Percentiles rank a stretch among this genome's conserved stretches.
These are phyloP conservation scores for Drosophila jambulina DNA, from an alignment of 1,140 invertebrate genomes.

Conservation along the genomic window DNA sequence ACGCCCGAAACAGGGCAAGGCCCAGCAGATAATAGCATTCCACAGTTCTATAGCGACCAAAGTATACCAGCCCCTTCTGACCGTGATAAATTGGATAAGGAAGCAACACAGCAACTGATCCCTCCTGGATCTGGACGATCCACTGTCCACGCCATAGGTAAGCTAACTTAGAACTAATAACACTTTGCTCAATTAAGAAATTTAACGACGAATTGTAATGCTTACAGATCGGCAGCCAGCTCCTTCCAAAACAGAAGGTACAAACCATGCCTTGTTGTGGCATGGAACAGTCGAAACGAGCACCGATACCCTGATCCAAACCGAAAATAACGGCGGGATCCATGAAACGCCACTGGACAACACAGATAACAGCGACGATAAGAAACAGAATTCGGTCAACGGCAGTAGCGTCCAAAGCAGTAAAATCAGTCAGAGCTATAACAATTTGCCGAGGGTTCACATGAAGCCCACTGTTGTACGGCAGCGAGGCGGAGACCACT, in stretches of 20 bases:
- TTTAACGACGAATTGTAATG: not conserved
- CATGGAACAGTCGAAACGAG: constrained; percentile 84
- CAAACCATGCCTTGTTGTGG: constrained; percentile 59
- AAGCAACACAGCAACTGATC: constrained; percentile 17
- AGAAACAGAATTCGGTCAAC: constrained; percentile 9
- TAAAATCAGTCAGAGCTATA: constrained; percentile 64
- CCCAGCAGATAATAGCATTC: constrained; percentile 14
- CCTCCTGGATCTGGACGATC: not conserved
- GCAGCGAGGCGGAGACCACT: constrained; percentile 24
- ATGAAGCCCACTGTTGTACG: constrained; percentile 42
- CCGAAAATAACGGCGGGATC: constrained; percentile 11
- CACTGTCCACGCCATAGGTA: constrained; percentile 15
- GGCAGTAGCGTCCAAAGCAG: constrained; percentile 33
- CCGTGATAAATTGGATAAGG: constrained; percentile 53
- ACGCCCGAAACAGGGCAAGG: constrained; percentile 13
- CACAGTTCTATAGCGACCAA: constrained; percentile 61
- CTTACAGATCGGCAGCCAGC: constrained; percentile 43
- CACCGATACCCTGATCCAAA: constrained; percentile 85
- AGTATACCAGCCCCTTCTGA: constrained; percentile 35
- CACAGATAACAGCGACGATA: constrained; percentile 8
- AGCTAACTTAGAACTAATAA: not conserved
- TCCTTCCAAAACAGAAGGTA: constrained; percentile 38
- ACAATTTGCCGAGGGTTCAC: constrained; percentile 72
- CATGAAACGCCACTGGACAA: not conserved
- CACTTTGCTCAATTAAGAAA: not conserved